Base-by-base conservation (phyloP, 2,797 vertebrate genomes). In the Atherinosoma microstoma region DNA sequence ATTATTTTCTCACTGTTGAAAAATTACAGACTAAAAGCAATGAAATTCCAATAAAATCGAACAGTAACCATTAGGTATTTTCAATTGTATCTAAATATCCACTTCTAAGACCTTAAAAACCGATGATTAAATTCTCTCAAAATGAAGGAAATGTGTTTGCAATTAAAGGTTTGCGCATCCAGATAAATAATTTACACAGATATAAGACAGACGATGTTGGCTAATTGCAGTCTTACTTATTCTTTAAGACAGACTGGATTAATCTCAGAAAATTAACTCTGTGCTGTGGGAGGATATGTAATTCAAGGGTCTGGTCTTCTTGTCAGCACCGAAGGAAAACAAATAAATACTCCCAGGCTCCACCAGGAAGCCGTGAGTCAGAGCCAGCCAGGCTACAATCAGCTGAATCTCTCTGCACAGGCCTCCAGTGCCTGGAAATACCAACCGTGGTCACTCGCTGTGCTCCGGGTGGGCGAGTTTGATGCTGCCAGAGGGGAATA, bases 341-440 rank as follows among this genome's bases (percentile, higher is more conserved):
- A 82, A 77, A 86, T 22, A 82, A 69, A 80, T 67, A 75, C 74
- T 73, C 65, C 27, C 51, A 67, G 59, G 54, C 75, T 62, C 74
- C 49, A 70, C 22, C 83, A 90, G 91, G 90, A 90, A 91, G 77
- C 38, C 0, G 34, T 88, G 90, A 90, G 77, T 92, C 91, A 91
- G 71, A 77, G 74, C 58, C 73, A 64, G 72, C 65, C 70, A 42
- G 76, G 61, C 74, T 60, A 77, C 73, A 86, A 87, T 92, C 86
- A 73, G 76, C 79, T 72, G 3, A 29, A 76, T 82, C 68, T 75
- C 78, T 87, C 73, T 67, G 57, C 74, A 47, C 49, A 40, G 64
- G 71, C 76, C 78, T 80, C 59, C 66, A 71, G 79, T 47, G 63
- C 71, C 80, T 83, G 58, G 18, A 64, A 76, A 81, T 76, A 83